phyloP scores from a whole-genome alignment of 2,797 vertebrate genomes.

The Eidolon dupreanum region DNA sequence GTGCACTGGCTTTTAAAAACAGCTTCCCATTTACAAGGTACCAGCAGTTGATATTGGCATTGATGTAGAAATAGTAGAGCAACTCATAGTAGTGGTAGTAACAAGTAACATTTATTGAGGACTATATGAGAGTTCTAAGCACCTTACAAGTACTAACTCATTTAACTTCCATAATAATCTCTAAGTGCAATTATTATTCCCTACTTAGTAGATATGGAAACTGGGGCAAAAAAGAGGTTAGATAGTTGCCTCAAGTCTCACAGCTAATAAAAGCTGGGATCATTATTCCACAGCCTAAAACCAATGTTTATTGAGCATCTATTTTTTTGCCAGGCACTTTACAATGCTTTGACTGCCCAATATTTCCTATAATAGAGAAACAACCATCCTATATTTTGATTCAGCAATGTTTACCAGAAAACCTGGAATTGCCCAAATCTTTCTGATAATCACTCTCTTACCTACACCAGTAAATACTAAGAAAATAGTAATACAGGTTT shows the following conservation, averaged over 20 bases:
- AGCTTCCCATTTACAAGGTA: background rate
- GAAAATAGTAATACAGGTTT: background rate
- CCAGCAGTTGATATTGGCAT: background rate
- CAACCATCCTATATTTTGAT: background rate
- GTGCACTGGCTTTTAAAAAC: background rate
- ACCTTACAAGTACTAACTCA: background rate
- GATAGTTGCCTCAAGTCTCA: background rate
- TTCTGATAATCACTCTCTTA: constrained; percentile 12
- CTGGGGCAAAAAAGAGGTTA: background rate
- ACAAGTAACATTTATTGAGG: background rate
- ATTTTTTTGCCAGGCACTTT: background rate
- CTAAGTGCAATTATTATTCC: background rate
- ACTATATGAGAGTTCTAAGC: background rate
- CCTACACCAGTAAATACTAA: background rate
- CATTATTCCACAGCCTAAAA: background rate
- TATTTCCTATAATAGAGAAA: background rate
- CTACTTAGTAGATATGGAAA: background rate
- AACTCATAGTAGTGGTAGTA: background rate
- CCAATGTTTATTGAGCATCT: background rate
- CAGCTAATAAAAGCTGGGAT: background rate
- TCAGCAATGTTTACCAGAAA: background rate
- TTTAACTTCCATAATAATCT: background rate
- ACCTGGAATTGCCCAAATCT: background rate
- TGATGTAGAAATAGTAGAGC: background rate
- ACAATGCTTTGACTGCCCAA: background rate